Evolutionary conservation across 2,113 vertebrate species (phyloP), one percentile per base, ranked within the genome.

Genomic region (Proterorhinus semilunaris): DNA sequence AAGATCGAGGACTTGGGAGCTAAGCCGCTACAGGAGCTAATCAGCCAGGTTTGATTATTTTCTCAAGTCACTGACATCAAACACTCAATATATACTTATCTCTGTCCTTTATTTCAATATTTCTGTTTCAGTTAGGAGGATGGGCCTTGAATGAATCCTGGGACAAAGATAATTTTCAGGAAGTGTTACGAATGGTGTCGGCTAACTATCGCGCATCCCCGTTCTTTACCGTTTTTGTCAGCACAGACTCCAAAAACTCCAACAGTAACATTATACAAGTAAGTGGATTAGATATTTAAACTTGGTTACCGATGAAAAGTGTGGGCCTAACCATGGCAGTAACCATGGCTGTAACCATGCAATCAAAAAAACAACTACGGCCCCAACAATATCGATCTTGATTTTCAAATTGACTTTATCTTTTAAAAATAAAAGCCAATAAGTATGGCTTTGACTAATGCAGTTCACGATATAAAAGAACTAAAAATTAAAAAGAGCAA

Each of bases 201-300:
- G 93, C 95, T 0, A 92, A 92, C 75, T 95, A 95, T 75, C 95
- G 91, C 47, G 92, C 92, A 44, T 96, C 95, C 0, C 96, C 97
- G 8, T 99, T 99, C 92, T 98, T 99, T 85, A 94, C 95, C 0
- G 93, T 99, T 68, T 98, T 95, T 0, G 93, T 99, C 83, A 97
- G 95, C 3, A 94, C 96, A 0, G 96, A 99, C 85, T 96, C 97
- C 64, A 99, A 98, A 79, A 98, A 95, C 83, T 99, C 98, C 84
- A 98, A 92, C 90, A 95, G 94, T 84, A 99, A 99, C 5, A 89
- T 99, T 82, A 98, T 99, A 80, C 96, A 99, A 94, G 98, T 98
- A 82, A 86, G 85, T 3, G 7, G 12, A 7, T 27, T 12, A 8
- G 12, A 5, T 0, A 51, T 50, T 45, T 57, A 3, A 36, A 36